Percentiles rank a stretch among this genome's conserved stretches.
These are phyloP conservation scores for Rhogogaster chlorosoma DNA, from an alignment of 2,888 invertebrate species.

Conservation along the genomic window DNA sequence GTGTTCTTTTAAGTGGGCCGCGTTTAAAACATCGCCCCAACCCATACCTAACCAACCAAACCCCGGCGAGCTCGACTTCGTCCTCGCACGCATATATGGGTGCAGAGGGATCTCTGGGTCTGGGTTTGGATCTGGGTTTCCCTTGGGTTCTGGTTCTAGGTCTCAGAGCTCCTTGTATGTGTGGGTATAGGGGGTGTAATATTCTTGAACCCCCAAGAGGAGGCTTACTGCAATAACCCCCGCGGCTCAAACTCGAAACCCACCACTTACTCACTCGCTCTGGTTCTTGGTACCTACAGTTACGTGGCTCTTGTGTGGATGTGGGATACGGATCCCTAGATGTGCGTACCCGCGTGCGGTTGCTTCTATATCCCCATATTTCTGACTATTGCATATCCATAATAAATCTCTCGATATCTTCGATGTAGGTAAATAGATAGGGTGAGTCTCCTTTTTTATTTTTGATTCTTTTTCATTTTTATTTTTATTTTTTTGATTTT, in stretches of 20 bases:
- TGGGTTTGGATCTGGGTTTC: constrained; percentile 50
- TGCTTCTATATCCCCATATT: constrained; percentile 25
- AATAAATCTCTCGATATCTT: constrained; percentile 29
- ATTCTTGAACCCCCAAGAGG: constrained; percentile 77
- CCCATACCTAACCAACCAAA: constrained; percentile 16
- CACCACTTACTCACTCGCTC: constrained; percentile 58
- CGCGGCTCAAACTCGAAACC: constrained; percentile 74
- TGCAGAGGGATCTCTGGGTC: constrained; percentile 61
- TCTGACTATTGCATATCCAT: constrained; percentile 35
- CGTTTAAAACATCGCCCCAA: constrained; percentile 74
- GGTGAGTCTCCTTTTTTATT: not conserved
- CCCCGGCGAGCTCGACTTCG: constrained; percentile 35
- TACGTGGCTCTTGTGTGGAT: not conserved
- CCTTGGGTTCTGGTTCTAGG: constrained; percentile 53
- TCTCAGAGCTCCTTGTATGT: constrained; percentile 59
- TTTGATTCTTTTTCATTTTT: not conserved
- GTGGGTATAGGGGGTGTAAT: constrained; percentile 66
- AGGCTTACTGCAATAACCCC: constrained; percentile 78
- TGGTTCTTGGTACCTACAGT: not conserved
- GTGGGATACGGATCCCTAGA: not conserved
- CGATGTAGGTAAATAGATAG: constrained; percentile 4
- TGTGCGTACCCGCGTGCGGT: not conserved
- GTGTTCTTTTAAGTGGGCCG: constrained; percentile 77
- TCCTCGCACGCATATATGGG: constrained; percentile 68
- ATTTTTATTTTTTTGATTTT: not conserved